Base-by-base conservation (phyloP, 53 echinoderm and acorn worm species). In the Glandiceps talaboti region DNA sequence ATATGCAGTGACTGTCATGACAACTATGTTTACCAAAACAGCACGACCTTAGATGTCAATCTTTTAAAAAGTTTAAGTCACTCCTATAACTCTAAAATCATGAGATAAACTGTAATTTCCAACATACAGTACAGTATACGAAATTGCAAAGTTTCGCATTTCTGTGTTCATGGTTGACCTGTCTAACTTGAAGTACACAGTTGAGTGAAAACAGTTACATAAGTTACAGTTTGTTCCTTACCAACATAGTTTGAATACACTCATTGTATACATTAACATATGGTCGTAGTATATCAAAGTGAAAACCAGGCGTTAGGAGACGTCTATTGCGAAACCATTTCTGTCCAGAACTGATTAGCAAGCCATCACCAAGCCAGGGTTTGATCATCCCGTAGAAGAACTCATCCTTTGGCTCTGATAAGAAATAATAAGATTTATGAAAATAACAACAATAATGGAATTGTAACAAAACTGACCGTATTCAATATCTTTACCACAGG, bases 361-460 rank as follows among this genome's bases (percentile, higher is more conserved):
- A 76, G 6, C 87, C 87, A 77, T 87, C 87, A 33, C 87, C 84
- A 33, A 84, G 76, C 87, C 87, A 87, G 14, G 87, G 87, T 1
- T 80, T 80, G 0, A 87, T 26, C 79, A 87, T 75, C 0, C 80
- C 64, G 28, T 83, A 87, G 0, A 83, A 83, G 79, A 83, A 84
- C 30, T 87, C 83, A 30, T 83, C 87, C 33, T 87, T 87, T 1
- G 87, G 87, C 28, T 87, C 84, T 87, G 32, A 45, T 6, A 45
- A 45, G n/a, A n/a, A n/a, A n/a, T n/a, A n/a, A n/a, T n/a, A n/a
- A n/a, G n/a, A n/a, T n/a, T n/a, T n/a, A n/a, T n/a, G n/a, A n/a
- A n/a, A n/a, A n/a, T n/a, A n/a, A n/a, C n/a, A n/a, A n/a, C n/a
- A n/a, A n/a, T n/a, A n/a, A n/a, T n/a, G n/a, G n/a, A n/a, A n/a